Evolutionary conservation across 1,140 invertebrate species (phyloP).

Genomic region (Cotesia vestalis): DNA sequence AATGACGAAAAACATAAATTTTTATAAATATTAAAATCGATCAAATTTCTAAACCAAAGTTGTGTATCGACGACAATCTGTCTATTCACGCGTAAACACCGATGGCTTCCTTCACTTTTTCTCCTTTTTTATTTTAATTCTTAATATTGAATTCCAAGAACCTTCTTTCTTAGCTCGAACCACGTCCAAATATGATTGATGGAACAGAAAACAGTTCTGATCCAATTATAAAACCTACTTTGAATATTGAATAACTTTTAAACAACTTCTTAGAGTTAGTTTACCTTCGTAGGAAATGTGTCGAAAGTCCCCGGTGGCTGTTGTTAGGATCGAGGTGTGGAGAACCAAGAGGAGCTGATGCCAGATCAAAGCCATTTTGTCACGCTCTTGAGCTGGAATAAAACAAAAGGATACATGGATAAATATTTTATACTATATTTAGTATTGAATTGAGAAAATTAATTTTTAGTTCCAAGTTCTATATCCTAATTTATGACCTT

Average conservation of each 20-base stretch:
- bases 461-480: no score
- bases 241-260: neutral
- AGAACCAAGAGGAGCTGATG: slow-evolving; percentile 38
- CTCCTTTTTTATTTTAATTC: no score
- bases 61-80: slow-evolving; percentile 13
- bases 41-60: no score
- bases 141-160: neutral
- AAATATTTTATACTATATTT: neutral
- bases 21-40: no score
- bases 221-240: neutral
- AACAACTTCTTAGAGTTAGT: no score
- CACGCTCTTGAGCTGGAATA: slow-evolving; percentile 31
- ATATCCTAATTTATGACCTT: no score
- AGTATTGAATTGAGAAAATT: no score
- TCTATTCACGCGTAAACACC: slow-evolving; percentile 20
- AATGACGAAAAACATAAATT: no score
- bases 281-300: slow-evolving; percentile 59
- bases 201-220: neutral
- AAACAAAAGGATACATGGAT: slow-evolving; percentile 24
- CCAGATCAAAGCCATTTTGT: slow-evolving; percentile 41
- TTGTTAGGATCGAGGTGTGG: slow-evolving; percentile 31
- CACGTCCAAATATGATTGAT: slow-evolving; percentile 4
- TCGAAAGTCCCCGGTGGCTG: slow-evolving; percentile 53
- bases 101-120: neutral
- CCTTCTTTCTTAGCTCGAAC: no score